These are phyloP conservation scores for Oncorhynchus nerka DNA, from an alignment of 2,113 vertebrate genomes.

Conservation along the genomic window DNA sequence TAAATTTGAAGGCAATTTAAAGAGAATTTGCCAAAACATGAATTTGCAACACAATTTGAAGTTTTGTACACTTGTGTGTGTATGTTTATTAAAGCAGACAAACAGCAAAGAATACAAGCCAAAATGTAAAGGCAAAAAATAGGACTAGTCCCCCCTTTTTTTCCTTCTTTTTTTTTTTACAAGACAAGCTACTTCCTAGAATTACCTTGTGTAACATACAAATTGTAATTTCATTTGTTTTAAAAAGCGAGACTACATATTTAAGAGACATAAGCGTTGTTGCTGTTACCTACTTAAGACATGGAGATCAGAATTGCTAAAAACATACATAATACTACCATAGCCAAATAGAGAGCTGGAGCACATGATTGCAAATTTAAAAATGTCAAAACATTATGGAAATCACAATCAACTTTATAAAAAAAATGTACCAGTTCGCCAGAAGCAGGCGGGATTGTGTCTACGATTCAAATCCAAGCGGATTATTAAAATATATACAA, in stretches of 20 bases:
- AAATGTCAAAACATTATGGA: slow-evolving; percentile 76
- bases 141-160: slow-evolving; percentile 53
- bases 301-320: slow-evolving; percentile 87
- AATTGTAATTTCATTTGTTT: slow-evolving; percentile 80
- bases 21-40: slow-evolving; percentile 93
- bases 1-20: slow-evolving; percentile 95
- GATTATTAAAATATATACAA: slow-evolving; percentile 98
- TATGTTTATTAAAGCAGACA: slow-evolving; percentile 99
- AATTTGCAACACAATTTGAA: slow-evolving; percentile 98
- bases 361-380: slow-evolving; percentile 84
- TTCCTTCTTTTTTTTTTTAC: slow-evolving; percentile 52
- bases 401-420: slow-evolving; percentile 41
- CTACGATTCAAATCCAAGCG: slow-evolving; percentile 88
- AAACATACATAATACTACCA: slow-evolving; percentile 91
- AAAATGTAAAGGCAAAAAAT: slow-evolving; percentile 87
- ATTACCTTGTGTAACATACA: slow-evolving; percentile 93
- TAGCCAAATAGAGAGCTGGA: slow-evolving; percentile 88
- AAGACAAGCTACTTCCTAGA: slow-evolving; percentile 80
- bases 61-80: slow-evolving; percentile 92
- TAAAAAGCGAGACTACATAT: slow-evolving; percentile 77
- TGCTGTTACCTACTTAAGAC: slow-evolving; percentile 84
- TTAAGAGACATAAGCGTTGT: slow-evolving; percentile 84
- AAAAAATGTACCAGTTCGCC: slow-evolving; percentile 89
- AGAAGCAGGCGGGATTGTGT: slow-evolving; percentile 89
- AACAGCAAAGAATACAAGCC: slow-evolving; percentile 99